These are phyloP conservation scores for Drosophila erecta DNA, from an alignment of 1,140 invertebrate species.

Conservation along the genomic window DNA sequence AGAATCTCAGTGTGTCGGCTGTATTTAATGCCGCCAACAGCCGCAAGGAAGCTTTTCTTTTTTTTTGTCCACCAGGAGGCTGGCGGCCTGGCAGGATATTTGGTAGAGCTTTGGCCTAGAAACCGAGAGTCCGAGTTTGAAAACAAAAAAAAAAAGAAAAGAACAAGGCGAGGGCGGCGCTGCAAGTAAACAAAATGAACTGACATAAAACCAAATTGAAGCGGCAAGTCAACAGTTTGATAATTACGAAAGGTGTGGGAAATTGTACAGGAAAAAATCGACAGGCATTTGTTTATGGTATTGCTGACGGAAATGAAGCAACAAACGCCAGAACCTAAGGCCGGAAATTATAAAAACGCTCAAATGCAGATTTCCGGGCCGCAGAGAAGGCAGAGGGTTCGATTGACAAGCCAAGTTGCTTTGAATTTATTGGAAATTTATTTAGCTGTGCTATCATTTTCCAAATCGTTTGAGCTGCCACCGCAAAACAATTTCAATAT, in stretches of 20 bases:
- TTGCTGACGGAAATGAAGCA: slow-evolving; percentile 70
- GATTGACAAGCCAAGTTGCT: slow-evolving; percentile 29
- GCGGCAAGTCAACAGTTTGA: slow-evolving; percentile 70
- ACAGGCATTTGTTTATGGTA: slow-evolving; percentile 37
- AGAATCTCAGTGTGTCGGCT: slow-evolving; percentile 51
- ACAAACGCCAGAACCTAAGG: slow-evolving; percentile 42
- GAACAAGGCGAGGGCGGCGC: slow-evolving; percentile 32
- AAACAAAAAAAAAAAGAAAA: neutral
- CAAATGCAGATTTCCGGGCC: slow-evolving; percentile 50
- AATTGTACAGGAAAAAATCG: neutral
- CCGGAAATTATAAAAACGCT: slow-evolving; percentile 58
- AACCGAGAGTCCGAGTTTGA: slow-evolving; percentile 53
- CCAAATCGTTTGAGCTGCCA: slow-evolving; percentile 40
- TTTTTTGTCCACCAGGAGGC: too few species aligned
- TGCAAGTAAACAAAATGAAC: slow-evolving; percentile 76
- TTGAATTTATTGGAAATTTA: slow-evolving; percentile 22
- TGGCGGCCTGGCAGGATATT: slow-evolving; percentile 56
- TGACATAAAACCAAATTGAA: slow-evolving; percentile 68
- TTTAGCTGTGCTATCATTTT: slow-evolving; percentile 26
- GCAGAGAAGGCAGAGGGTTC: slow-evolving; percentile 18
- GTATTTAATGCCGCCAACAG: slow-evolving; percentile 79
- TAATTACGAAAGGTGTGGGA: slow-evolving; percentile 55
- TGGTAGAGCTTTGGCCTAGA: slow-evolving; percentile 77
- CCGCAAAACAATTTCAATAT: slow-evolving; percentile 35
- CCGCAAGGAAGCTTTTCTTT: slow-evolving; percentile 68